Evolutionary conservation across 2,888 invertebrate genomes (phyloP), one percentile per base, ranked within the genome.

Genomic region (Eupsilia transversa): DNA sequence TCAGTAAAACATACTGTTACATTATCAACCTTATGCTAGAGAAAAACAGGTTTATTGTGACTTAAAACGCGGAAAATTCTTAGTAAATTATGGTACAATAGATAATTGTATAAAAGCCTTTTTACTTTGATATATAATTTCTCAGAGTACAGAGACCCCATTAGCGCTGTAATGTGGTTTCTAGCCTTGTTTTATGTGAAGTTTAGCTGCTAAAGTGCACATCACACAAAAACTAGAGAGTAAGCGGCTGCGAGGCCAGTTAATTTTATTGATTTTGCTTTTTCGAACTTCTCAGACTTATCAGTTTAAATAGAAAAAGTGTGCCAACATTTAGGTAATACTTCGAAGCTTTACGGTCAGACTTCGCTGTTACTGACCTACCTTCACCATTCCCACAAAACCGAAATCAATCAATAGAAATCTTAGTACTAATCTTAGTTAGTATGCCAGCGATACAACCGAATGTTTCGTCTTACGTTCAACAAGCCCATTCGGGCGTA

Each of bases 221-320:
- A 56, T 49, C 61, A 73, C 33, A 80, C 52, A 56, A 60, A 23
- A 27, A 12, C 9, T 6, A 7, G 14, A n/a, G 14, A 4, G 27
- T 38, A 38, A 60, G n/a, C 17, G 49, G 10, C 14, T 17, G 27
- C 38, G 27, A 23, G 14, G 20, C 9, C 23, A 54, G 74, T 27
- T 61, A 35, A 80, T 61, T 74, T 14, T 49, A 80, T 77, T 56
- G 54, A 80, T 56, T 61, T 80, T 30, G 23, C 43, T 33, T 17
- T 30, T 64, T n/a, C 0, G 4, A 30, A 20, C 27, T 49, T 33
- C 20, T 49, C 17, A 69, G 27, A 71, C 17, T 27, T 46, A 30
- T 54, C 30, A 20, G 68, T 46, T 57, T 0, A 49, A 30, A 38
- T 12, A 20, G 10, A 35, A 56, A 30, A 23, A 6, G 1, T 23